Evolutionary conservation across 2,797 vertebrate genomes (phyloP).

Genomic region (Myiotriccus ornatus): DNA sequence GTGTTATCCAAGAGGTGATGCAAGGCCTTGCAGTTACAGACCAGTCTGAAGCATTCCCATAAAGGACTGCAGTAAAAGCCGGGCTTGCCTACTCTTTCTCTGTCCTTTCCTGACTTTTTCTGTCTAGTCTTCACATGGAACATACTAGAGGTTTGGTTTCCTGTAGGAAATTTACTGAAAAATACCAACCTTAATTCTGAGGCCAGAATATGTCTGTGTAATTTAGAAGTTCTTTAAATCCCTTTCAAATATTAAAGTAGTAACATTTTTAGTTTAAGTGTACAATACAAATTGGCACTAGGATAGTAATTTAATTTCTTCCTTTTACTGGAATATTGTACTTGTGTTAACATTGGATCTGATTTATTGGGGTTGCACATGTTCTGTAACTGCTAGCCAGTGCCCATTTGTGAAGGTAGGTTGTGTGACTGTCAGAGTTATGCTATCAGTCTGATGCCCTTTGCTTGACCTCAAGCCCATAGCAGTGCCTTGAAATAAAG

Average conservation of each 20-base stretch:
- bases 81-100: not conserved
- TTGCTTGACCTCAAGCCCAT: constrained; percentile 3
- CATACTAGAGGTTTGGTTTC: not conserved
- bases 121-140: not conserved
- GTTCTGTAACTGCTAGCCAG: not conserved
- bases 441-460: constrained; percentile 9
- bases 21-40: not conserved
- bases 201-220: not conserved
- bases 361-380: not conserved
- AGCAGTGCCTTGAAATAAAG: constrained; percentile 24
- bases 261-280: not conserved
- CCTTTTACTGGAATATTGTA: not conserved
- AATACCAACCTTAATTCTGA: not conserved
- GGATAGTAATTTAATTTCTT: not conserved
- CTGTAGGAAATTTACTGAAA: not conserved
- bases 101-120: not conserved
- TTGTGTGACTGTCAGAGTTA: not conserved
- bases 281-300: not conserved
- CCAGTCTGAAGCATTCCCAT: not conserved
- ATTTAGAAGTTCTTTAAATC: not conserved
- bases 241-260: not conserved
- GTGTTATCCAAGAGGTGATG: not conserved
- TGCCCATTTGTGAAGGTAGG: not conserved
- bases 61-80: not conserved
- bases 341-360: not conserved